Conservation (phyloP, 2,113 vertebrate genomes). For the Python bivittatus region DNA sequence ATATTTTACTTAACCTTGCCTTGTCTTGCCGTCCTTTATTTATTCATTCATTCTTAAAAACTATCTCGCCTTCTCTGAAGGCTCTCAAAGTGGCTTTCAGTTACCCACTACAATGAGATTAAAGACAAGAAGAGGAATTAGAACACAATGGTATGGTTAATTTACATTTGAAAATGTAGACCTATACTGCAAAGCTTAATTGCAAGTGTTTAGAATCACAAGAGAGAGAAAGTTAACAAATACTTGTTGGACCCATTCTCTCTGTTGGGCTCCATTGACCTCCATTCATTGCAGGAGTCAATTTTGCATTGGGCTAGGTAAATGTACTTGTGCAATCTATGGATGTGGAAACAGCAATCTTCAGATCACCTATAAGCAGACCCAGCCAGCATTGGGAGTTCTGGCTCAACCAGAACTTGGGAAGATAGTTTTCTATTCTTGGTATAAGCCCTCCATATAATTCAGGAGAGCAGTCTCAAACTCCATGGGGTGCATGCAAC, state of each 20-base stretch:
- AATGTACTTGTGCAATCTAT: background rate
- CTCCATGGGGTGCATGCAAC: background rate
- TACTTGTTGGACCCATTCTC: background rate
- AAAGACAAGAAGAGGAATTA: background rate
- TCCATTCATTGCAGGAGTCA: background rate
- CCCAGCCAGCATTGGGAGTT: background rate
- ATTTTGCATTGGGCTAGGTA: background rate
- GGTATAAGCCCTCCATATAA: background rate
- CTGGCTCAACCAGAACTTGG: background rate
- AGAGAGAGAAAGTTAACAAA: background rate
- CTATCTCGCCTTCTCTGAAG: background rate
- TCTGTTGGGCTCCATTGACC: background rate
- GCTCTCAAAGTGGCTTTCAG: background rate
- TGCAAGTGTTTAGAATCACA: background rate
- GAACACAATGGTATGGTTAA: background rate
- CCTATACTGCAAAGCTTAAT: background rate
- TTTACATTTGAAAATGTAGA: background rate
- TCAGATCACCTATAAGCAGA: background rate
- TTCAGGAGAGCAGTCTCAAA: background rate
- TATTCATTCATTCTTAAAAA: background rate
- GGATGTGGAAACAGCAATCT: background rate
- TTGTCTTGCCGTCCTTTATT: background rate
- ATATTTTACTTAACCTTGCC: background rate
- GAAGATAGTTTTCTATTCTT: background rate
- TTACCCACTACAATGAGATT: background rate